Evolutionary conservation across 92 coral and sea anemone genomes (phyloP).

Genomic region (Palythoa grandiflora): DNA sequence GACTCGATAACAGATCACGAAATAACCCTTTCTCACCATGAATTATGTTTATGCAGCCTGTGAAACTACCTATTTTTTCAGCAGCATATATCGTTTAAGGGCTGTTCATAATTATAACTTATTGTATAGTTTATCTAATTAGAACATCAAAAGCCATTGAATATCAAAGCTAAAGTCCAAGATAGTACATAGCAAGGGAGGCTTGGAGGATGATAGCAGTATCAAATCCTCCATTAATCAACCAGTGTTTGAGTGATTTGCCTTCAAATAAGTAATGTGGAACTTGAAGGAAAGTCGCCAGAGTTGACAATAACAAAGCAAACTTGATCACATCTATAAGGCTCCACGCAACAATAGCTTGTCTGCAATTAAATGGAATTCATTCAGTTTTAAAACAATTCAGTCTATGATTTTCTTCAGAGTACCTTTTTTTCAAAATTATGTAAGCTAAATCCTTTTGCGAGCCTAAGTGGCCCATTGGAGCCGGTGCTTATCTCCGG

Average conservation of each 20-base stretch:
- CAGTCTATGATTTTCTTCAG: too few relatives aligned
- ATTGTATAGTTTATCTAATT: background rate
- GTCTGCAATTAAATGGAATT: background rate
- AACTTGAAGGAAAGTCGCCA: conserved; percentile 11
- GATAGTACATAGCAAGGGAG: conserved; percentile 2
- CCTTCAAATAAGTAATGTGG: conserved; percentile 29
- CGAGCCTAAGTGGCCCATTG: too few relatives aligned
- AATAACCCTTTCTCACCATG: too few relatives aligned
- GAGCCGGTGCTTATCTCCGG: too few relatives aligned
- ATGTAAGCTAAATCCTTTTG: too few relatives aligned
- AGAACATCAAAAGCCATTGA: background rate
- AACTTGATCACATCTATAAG: conserved; percentile 6
- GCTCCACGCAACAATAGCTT: background rate
- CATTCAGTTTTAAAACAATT: background rate
- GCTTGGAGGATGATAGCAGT: conserved; percentile 24
- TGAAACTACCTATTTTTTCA: too few relatives aligned
- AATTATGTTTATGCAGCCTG: too few relatives aligned
- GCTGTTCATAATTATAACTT: too few relatives aligned
- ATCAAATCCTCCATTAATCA: conserved; percentile 18
- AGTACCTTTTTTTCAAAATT: too few relatives aligned
- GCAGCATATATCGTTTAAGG: too few relatives aligned
- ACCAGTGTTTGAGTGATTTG: background rate
- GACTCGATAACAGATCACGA: too few relatives aligned
- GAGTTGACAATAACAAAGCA: conserved; percentile 11
- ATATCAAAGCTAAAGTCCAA: background rate